Evolutionary conservation across 2,797 vertebrate genomes (phyloP).

Genomic region (Hozukius guyotensis): DNA sequence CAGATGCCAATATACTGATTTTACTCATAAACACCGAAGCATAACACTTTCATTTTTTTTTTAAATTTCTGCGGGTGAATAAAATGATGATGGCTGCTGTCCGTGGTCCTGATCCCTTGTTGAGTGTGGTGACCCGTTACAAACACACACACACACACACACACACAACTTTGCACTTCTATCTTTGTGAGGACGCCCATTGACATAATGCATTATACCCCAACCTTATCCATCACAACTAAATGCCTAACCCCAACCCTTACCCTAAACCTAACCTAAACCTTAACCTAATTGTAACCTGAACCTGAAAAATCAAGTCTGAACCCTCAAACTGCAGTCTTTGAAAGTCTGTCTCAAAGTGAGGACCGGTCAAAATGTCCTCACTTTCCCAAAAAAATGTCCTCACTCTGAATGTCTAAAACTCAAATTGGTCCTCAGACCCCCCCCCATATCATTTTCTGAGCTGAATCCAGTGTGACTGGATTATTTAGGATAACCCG

Average conservation of each 20-base stretch:
- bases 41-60: neutral
- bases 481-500: conserved; percentile 32
- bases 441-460: neutral
- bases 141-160: neutral
- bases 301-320: neutral
- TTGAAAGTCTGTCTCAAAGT: too few species aligned
- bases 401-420: neutral
- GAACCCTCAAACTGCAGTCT: neutral
- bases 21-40: neutral
- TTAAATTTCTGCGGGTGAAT: neutral
- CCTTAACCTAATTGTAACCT: neutral
- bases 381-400: too few species aligned
- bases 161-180: neutral
- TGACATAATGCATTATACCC: neutral
- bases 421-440: neutral
- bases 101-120: conserved; percentile 45
- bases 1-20: neutral
- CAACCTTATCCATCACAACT: too few species aligned
- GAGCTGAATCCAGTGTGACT: conserved; percentile 9
- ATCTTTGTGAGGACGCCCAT: neutral
- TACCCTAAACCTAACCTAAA: neutral
- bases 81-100: conserved; percentile 15
- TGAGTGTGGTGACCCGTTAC: neutral
- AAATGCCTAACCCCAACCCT: neutral
- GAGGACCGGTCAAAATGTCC: too few species aligned